Percentiles rank a stretch among this genome's conserved stretches.
Evolutionary conservation across 2,888 invertebrate species (phyloP).

Genomic region (Perizoma flavofasciatum): DNA sequence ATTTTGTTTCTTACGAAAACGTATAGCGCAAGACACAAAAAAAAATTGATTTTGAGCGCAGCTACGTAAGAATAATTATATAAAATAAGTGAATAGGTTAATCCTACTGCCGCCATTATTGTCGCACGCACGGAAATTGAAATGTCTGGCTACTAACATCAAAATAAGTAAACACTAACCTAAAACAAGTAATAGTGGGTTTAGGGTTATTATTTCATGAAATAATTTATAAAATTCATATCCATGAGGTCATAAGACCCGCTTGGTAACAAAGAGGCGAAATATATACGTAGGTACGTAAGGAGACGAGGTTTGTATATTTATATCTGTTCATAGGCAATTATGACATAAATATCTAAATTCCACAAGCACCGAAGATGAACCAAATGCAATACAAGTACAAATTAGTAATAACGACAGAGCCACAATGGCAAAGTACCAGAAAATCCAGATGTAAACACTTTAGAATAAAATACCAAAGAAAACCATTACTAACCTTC

Average conservation of each 20-base stretch:
- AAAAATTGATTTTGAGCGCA: conserved; percentile 49
- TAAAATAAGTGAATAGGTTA: conserved; percentile 78
- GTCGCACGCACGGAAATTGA: conserved; percentile 80
- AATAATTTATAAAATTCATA: conserved; percentile 40
- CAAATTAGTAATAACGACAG: conserved; percentile 75
- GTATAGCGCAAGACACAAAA: conserved; percentile 63
- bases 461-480: conserved; percentile 77
- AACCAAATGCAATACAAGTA: conserved; percentile 44
- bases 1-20: conserved; percentile 67
- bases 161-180: conserved; percentile 80
- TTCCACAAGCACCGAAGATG: conserved; percentile 34
- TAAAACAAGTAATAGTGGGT: conserved; percentile 44
- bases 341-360: conserved; percentile 49
- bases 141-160: conserved; percentile 78
- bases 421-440: conserved; percentile 84
- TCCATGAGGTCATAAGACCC: conserved; percentile 45
- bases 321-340: conserved; percentile 52
- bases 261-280: conserved; percentile 73
- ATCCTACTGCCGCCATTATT: conserved; percentile 82
- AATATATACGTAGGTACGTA: conserved; percentile 66
- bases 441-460: conserved; percentile 91
- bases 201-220: conserved; percentile 7
- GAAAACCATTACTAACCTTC: conserved; percentile 70
- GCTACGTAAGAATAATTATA: conserved; percentile 51
- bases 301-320: conserved; percentile 75